Evolutionary conservation across 2,797 vertebrate genomes (phyloP).

Genomic region (Tragelaphus eurycerus): DNA sequence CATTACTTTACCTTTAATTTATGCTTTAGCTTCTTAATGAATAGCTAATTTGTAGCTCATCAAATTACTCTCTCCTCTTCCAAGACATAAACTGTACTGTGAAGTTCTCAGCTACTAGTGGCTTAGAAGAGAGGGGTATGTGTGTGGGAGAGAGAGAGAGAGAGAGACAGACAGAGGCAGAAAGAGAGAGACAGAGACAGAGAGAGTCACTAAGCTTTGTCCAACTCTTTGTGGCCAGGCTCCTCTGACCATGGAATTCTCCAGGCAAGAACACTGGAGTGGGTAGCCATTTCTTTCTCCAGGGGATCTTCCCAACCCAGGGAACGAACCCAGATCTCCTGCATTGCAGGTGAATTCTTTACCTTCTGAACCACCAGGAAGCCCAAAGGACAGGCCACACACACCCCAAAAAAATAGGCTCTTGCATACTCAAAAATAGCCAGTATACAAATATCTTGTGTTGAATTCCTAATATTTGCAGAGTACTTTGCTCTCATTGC

Average conservation of each 20-base stretch:
- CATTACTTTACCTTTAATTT: neutral
- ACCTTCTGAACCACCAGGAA: neutral
- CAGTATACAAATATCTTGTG: neutral
- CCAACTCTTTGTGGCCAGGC: neutral
- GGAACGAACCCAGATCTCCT: neutral
- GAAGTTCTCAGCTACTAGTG: neutral
- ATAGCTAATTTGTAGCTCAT: neutral
- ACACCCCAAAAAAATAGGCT: neutral
- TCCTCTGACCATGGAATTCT: neutral
- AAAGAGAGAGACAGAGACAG: neutral
- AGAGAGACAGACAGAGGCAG: neutral
- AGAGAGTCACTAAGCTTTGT: neutral
- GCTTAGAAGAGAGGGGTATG: neutral
- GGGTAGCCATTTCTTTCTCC: neutral
- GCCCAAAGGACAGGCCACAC: neutral
- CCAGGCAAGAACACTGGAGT: neutral
- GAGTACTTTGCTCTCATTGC: neutral
- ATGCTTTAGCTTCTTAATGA: neutral
- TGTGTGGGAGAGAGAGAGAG: accelerated
- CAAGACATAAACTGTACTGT: neutral
- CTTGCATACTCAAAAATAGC: neutral
- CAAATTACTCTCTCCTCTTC: neutral
- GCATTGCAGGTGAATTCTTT: neutral
- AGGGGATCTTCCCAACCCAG: neutral
- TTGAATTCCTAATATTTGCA: neutral